Evolutionary conservation across 2,888 invertebrate genomes (phyloP).

Genomic region (Sussaba pulchella): DNA sequence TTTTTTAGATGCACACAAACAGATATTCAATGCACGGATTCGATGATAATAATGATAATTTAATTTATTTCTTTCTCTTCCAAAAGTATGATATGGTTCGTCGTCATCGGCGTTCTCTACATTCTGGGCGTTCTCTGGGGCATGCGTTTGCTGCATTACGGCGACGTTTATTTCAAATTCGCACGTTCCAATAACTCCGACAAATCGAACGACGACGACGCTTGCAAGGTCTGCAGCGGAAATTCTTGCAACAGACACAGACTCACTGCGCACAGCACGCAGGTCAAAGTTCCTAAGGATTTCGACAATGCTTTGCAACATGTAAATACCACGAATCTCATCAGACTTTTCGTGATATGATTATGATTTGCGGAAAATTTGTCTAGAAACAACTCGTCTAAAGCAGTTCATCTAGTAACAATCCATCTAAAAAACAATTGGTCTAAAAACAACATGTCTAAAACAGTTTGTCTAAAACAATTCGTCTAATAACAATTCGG

Average conservation of each 20-base stretch:
- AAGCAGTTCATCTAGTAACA: no score
- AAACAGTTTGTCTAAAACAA: no score
- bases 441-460: no score
- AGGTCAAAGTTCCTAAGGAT: slow-evolving; percentile 87
- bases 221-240: slow-evolving; percentile 79
- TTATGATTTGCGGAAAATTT: no score
- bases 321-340: slow-evolving; percentile 84
- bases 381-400: no score
- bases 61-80: slow-evolving; percentile 3
- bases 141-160: slow-evolving; percentile 70
- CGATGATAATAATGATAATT: no score
- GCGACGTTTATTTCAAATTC: slow-evolving; percentile 64
- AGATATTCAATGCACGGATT: no score
- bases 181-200: slow-evolving; percentile 20
- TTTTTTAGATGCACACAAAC: no score
- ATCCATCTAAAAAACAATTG: no score
- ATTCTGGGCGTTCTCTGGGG: slow-evolving; percentile 76
- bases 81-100: slow-evolving; percentile 75
- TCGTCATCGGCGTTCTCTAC: slow-evolving; percentile 73
- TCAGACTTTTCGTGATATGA: background rate
- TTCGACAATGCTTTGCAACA: slow-evolving; percentile 91
- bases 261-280: slow-evolving; percentile 74
- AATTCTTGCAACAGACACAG: slow-evolving; percentile 79
- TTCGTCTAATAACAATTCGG: no score
- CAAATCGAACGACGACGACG: slow-evolving; percentile 64